Conservation (phyloP, 2,797 vertebrate genomes). For the Microctenopoma lineatum region DNA sequence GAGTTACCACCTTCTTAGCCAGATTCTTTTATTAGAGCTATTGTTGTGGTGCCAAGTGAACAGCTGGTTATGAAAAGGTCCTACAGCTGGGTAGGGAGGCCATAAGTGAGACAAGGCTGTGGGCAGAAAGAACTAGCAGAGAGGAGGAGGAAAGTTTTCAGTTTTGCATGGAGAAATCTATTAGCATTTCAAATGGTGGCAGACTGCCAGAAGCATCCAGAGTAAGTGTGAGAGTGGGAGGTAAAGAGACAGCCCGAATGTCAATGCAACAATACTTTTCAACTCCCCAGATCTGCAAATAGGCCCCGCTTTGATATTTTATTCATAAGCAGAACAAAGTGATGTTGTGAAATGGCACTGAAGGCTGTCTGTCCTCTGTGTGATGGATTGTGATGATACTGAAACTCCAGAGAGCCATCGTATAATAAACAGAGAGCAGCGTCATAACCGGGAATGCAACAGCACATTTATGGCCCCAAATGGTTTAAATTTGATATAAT, state of each 20-base stretch:
- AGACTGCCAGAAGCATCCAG: slow-evolving; percentile 59
- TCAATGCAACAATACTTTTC: slow-evolving; percentile 59
- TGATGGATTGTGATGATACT: slow-evolving; percentile 33
- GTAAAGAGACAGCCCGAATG: slow-evolving; percentile 49
- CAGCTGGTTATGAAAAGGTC: slow-evolving; percentile 28
- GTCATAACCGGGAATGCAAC: slow-evolving; percentile 6
- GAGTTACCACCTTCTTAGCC: not conserved
- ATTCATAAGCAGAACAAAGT: slow-evolving; percentile 68
- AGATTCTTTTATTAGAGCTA: not conserved
- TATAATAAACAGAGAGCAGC: slow-evolving; percentile 8
- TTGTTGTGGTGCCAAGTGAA: slow-evolving; percentile 25
- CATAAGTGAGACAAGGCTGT: slow-evolving; percentile 11
- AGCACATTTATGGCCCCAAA: slow-evolving; percentile 2
- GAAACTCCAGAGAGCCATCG: slow-evolving; percentile 16
- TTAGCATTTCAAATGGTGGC: slow-evolving; percentile 76
- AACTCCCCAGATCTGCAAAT: slow-evolving; percentile 43
- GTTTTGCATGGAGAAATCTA: slow-evolving; percentile 50
- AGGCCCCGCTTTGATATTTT: slow-evolving; percentile 66
- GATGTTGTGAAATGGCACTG: slow-evolving; percentile 34
- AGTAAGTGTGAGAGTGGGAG: slow-evolving; percentile 64
- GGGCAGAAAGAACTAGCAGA: slow-evolving; percentile 16
- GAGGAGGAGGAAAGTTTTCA: slow-evolving; percentile 41
- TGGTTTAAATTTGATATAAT: not conserved
- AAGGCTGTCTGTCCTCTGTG: slow-evolving; percentile 45
- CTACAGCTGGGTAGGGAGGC: slow-evolving; percentile 11